Evolutionary conservation across 2,113 vertebrate species (phyloP).

Genomic region (Peromyscus leucopus): DNA sequence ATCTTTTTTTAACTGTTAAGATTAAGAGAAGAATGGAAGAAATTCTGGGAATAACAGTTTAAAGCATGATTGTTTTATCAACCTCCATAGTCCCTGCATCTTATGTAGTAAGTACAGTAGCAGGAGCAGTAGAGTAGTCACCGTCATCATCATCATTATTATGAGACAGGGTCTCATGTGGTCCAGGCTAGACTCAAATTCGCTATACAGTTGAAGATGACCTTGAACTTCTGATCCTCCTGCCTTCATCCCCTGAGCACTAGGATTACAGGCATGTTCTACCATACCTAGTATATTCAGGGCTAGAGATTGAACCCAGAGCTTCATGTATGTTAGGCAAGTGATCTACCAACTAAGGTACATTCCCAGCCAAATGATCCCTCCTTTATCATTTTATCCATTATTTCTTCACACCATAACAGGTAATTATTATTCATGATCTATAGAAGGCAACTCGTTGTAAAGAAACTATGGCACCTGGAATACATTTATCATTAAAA

Average conservation of each 20-base stretch:
- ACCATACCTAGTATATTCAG: not conserved
- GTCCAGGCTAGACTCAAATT: not conserved
- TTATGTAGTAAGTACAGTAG: not conserved
- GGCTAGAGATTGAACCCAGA: not conserved
- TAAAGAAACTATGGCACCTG: not conserved
- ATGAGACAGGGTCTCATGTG: not conserved
- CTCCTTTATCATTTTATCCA: not conserved
- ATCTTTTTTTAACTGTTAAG: not conserved
- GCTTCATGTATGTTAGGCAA: not conserved
- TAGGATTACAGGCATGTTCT: not conserved
- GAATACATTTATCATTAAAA: not conserved
- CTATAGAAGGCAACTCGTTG: not conserved
- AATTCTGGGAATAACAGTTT: not conserved
- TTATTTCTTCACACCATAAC: not conserved
- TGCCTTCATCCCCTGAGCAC: not conserved
- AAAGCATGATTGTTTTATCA: slow-evolving; percentile 31
- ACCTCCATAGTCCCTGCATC: not conserved
- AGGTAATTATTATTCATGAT: not conserved
- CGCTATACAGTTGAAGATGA: not conserved
- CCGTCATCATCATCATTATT: not conserved
- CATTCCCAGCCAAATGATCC: not conserved
- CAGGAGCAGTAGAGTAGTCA: too few relatives aligned
- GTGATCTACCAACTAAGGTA: not conserved
- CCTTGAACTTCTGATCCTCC: not conserved
- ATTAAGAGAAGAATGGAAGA: not conserved